phyloP scores from a whole-genome alignment of 2,797 vertebrate genomes.

The Tragelaphus oryx region DNA sequence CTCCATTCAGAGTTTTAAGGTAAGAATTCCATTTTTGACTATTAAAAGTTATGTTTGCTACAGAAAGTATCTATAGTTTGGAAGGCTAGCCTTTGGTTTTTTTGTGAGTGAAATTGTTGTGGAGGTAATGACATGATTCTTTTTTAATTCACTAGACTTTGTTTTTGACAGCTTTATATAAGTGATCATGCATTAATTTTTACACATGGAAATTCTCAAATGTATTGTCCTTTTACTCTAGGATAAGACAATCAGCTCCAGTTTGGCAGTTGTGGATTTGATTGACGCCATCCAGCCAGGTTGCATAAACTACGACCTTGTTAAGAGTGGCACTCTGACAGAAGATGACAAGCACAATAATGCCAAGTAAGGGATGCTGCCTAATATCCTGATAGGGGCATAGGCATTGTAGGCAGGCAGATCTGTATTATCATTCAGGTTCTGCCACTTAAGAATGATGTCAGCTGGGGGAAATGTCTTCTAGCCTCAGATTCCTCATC shows the following conservation, averaged over 20 bases:
- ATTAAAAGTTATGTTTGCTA: background rate
- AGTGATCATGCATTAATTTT: background rate
- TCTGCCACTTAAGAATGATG: background rate
- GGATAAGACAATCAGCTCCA: constrained; percentile 92
- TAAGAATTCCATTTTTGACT: constrained; percentile 63
- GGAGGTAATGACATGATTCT: background rate
- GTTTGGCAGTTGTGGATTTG: constrained; percentile 93
- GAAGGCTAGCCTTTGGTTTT: background rate
- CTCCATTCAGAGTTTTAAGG: constrained; percentile 95
- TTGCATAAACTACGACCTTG: constrained; percentile 94
- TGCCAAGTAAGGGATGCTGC: constrained; percentile 88
- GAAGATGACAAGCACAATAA: constrained; percentile 94
- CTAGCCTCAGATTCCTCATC: background rate
- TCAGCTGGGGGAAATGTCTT: background rate
- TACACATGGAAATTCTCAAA: background rate
- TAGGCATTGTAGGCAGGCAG: background rate
- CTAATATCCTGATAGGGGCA: background rate
- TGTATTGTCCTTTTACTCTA: constrained; percentile 66
- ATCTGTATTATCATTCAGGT: background rate
- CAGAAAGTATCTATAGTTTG: background rate
- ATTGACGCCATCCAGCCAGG: constrained; percentile 95
- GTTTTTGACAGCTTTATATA: background rate
- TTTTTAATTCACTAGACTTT: background rate
- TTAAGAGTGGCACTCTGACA: constrained; percentile 85
- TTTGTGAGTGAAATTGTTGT: background rate